phyloP scores from a whole-genome alignment of 92 coral and sea anemone genomes.

The Actinostola sp. region DNA sequence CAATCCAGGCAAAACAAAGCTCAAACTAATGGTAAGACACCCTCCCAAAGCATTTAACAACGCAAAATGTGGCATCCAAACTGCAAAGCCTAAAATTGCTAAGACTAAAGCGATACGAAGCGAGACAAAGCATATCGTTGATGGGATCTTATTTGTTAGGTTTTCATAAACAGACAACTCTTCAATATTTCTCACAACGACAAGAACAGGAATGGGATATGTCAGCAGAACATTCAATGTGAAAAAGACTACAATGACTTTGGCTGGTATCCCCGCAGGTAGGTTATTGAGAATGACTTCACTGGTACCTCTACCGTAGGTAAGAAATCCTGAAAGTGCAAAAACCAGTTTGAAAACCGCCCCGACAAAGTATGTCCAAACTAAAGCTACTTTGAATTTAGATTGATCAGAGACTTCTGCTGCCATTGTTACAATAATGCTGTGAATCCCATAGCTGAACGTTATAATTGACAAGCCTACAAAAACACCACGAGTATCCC shows the following conservation, averaged over 20 bases:
- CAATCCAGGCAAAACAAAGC: too few species aligned
- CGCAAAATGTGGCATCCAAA: too few species aligned
- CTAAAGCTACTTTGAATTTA: slow-evolving; percentile 43
- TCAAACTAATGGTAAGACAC: too few species aligned
- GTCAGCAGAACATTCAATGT: too few species aligned
- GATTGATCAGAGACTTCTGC: slow-evolving; percentile 45
- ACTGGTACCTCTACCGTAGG: slow-evolving; percentile 34
- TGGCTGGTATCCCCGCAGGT: slow-evolving; percentile 30
- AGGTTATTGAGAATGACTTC: slow-evolving; percentile 55
- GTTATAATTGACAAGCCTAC: slow-evolving; percentile 45
- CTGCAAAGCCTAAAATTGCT: too few species aligned
- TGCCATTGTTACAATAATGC: slow-evolving; percentile 37
- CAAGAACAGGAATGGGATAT: too few species aligned
- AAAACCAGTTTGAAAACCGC: slow-evolving; percentile 43
- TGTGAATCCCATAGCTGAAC: slow-evolving; percentile 51
- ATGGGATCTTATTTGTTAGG: too few species aligned
- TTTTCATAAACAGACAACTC: too few species aligned
- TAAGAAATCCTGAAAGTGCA: slow-evolving; percentile 38
- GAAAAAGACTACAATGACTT: slow-evolving; percentile 14
- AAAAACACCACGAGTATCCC: slow-evolving; percentile 53
- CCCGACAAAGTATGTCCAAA: slow-evolving; percentile 22
- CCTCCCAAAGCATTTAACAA: too few species aligned
- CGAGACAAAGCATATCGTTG: too few species aligned
- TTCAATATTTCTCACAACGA: too few species aligned
- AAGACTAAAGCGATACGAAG: too few species aligned